Conservation (phyloP, 1,140 invertebrate species). For the Bombus consobrinus region DNA sequence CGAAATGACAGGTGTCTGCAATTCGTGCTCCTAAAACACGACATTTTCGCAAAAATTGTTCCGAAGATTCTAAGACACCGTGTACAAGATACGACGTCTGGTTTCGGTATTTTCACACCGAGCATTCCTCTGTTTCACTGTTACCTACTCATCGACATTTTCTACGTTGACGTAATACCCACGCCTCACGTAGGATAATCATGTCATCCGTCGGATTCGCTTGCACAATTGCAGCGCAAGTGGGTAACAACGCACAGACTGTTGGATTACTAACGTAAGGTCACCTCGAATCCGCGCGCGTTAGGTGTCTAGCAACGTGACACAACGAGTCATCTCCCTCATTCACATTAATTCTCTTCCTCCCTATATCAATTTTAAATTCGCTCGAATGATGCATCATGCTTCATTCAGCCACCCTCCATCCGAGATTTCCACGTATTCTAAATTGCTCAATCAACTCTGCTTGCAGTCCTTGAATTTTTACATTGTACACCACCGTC, state of each 20-base stretch:
- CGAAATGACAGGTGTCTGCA: too few species aligned
- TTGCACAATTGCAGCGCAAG: slow-evolving; percentile 40
- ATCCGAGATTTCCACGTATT: neutral
- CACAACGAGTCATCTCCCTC: neutral
- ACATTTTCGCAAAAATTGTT: too few species aligned
- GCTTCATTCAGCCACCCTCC: neutral
- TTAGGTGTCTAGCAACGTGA: neutral
- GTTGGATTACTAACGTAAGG: slow-evolving; percentile 59
- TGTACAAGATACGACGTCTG: neutral
- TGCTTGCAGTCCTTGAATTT: too few species aligned
- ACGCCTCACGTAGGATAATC: slow-evolving; percentile 54
- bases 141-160: slow-evolving; percentile 48
- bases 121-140: neutral
- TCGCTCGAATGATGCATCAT: neutral
- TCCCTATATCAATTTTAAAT: neutral
- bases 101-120: neutral
- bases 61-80: neutral
- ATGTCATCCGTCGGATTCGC: slow-evolving; percentile 19
- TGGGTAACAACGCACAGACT: slow-evolving; percentile 57
- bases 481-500: too few species aligned
- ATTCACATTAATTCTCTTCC: too few species aligned
- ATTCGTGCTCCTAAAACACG: too few species aligned
- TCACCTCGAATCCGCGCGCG: neutral
- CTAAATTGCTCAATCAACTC: neutral
- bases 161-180: slow-evolving; percentile 53